Evolutionary conservation across 64 coral and sea anemone species (phyloP).

Genomic region (Anthopleura sola): DNA sequence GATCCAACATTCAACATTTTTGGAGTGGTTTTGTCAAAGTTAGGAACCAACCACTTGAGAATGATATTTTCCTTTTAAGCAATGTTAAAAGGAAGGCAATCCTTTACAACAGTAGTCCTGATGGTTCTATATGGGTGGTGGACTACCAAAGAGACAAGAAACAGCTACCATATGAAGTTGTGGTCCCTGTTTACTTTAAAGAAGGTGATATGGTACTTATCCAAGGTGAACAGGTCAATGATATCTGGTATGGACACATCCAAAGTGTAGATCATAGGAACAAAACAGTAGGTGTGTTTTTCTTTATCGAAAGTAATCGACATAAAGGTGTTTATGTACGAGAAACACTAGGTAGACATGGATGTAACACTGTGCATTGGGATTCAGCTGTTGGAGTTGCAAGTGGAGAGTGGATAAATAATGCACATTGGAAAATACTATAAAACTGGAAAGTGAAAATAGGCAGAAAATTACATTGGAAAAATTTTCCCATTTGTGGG

Average conservation of each 20-base stretch:
- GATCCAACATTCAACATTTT: too few relatives aligned
- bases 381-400: constrained; percentile 22
- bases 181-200: constrained; percentile 38
- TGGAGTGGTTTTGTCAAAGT: too few relatives aligned
- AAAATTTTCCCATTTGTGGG: too few relatives aligned
- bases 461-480: too few relatives aligned
- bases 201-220: constrained; percentile 35
- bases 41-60: too few relatives aligned
- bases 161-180: constrained; percentile 11
- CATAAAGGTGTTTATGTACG: constrained; percentile 26
- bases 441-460: too few relatives aligned
- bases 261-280: constrained; percentile 31
- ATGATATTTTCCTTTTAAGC: too few relatives aligned
- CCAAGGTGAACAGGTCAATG: constrained; percentile 35
- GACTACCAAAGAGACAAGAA: constrained; percentile 62
- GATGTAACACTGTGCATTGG: constrained; percentile 33
- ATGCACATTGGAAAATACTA: constrained; percentile 17
- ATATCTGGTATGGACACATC: constrained; percentile 42
- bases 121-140: too few relatives aligned
- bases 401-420: constrained; percentile 17
- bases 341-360: constrained; percentile 24
- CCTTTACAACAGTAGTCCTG: constrained; percentile 17
- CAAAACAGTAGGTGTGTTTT: constrained; percentile 25
- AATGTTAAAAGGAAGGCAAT: constrained; percentile 43
- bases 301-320: constrained; percentile 25